Evolutionary conservation across 2,797 vertebrate species (phyloP).

Genomic region (Enteromius radiatus): DNA sequence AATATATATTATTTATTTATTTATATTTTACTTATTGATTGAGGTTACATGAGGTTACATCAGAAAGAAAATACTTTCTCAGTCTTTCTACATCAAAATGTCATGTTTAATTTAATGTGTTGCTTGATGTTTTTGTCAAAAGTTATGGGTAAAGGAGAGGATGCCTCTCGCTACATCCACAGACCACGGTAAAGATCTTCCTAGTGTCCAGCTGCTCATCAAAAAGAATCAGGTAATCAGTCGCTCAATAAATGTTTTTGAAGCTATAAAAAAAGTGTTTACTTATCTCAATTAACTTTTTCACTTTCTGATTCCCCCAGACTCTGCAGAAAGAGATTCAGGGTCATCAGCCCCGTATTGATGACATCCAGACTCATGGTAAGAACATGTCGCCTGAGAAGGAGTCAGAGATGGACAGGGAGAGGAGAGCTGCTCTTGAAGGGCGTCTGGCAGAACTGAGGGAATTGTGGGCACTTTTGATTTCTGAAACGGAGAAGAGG

Average conservation of each 20-base stretch:
- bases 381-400: slow-evolving; percentile 74
- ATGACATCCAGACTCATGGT: slow-evolving; percentile 83
- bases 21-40: neutral
- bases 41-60: neutral
- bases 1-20: too few relatives aligned
- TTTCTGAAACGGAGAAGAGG: slow-evolving; percentile 83
- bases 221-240: slow-evolving; percentile 92
- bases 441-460: slow-evolving; percentile 81
- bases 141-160: slow-evolving; percentile 93
- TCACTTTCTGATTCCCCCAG: slow-evolving; percentile 66
- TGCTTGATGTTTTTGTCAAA: slow-evolving; percentile 2
- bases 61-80: neutral
- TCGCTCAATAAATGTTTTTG: neutral
- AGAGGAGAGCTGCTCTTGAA: slow-evolving; percentile 77
- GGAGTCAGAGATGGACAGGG: slow-evolving; percentile 66
- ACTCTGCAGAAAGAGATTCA: slow-evolving; percentile 95
- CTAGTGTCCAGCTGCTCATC: slow-evolving; percentile 91
- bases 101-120: neutral
- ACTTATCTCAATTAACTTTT: neutral
- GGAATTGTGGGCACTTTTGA: slow-evolving; percentile 86
- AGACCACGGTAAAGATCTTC: slow-evolving; percentile 92
- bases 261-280: neutral
- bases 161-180: slow-evolving; percentile 88
- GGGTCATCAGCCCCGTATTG: slow-evolving; percentile 91
- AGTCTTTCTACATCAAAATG: neutral